Evolutionary conservation across 2,113 vertebrate genomes (phyloP).

Genomic region (Nettapus auritus): DNA sequence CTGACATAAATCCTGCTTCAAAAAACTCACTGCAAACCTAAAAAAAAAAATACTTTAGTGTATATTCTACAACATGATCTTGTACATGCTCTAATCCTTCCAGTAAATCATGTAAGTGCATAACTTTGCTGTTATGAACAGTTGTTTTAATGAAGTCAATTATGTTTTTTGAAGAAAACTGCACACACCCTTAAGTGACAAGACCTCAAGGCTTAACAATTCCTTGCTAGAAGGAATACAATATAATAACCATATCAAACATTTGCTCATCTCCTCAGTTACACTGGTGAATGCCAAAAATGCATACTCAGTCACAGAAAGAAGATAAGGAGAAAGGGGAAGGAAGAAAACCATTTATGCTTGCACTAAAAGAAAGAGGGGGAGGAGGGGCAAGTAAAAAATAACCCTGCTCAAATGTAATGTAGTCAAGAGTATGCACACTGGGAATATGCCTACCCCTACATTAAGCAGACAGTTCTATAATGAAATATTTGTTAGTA

Average conservation of each 20-base stretch:
- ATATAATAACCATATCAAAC: neutral
- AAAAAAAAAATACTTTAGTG: neutral
- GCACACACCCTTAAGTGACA: neutral
- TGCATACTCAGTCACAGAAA: neutral
- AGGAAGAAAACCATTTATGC: neutral
- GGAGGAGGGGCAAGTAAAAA: neutral
- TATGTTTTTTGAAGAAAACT: neutral
- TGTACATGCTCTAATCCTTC: neutral
- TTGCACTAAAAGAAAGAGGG: neutral
- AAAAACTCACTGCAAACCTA: constrained; percentile 89
- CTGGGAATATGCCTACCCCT: neutral
- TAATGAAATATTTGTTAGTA: neutral
- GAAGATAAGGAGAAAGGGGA: neutral
- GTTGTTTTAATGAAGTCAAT: neutral
- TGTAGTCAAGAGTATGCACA: accelerated
- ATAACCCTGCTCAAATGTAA: neutral
- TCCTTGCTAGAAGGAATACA: neutral
- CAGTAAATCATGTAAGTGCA: neutral
- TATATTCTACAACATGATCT: neutral
- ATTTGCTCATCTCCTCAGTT: neutral
- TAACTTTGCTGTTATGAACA: neutral
- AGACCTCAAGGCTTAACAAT: neutral
- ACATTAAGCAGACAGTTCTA: neutral
- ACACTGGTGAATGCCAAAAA: neutral
- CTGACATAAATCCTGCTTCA: constrained; percentile 91